These are phyloP conservation scores for Corythaixoides concolor DNA, from an alignment of 2,113 vertebrate species.

Conservation along the genomic window DNA sequence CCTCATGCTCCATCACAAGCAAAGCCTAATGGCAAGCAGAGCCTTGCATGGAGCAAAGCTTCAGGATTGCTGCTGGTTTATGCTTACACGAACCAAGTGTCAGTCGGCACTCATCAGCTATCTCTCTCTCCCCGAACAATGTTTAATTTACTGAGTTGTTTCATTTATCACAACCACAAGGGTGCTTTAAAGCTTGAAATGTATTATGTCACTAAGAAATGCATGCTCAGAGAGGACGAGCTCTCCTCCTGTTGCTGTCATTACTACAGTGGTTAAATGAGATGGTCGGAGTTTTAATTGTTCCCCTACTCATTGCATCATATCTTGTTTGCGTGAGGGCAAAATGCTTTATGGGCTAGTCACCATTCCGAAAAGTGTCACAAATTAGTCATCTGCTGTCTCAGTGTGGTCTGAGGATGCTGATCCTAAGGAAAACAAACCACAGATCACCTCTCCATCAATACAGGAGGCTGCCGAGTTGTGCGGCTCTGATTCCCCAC, in stretches of 20 bases:
- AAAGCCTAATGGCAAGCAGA: background rate
- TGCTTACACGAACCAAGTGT: background rate
- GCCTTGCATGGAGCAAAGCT: background rate
- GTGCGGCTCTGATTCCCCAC: background rate
- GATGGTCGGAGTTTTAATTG: background rate
- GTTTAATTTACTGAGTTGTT: constrained; percentile 21
- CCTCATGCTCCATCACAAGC: background rate
- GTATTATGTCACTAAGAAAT: background rate
- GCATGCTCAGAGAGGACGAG: background rate
- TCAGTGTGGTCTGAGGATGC: background rate
- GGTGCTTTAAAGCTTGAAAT: constrained; percentile 1
- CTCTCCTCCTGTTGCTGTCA: background rate
- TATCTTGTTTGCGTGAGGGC: background rate
- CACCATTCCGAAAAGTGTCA: background rate
- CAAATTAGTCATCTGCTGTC: constrained; percentile 2
- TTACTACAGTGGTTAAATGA: background rate
- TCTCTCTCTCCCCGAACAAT: background rate
- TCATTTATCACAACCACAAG: constrained; percentile 8
- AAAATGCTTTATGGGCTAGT: background rate
- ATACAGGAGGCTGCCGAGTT: background rate
- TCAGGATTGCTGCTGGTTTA: background rate
- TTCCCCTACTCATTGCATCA: constrained; percentile 7
- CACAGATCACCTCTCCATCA: background rate
- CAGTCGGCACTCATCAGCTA: background rate
- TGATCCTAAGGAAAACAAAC: background rate